These are phyloP conservation scores for Actenoides hombroni DNA, from an alignment of 2,113 vertebrate species.

Conservation along the genomic window DNA sequence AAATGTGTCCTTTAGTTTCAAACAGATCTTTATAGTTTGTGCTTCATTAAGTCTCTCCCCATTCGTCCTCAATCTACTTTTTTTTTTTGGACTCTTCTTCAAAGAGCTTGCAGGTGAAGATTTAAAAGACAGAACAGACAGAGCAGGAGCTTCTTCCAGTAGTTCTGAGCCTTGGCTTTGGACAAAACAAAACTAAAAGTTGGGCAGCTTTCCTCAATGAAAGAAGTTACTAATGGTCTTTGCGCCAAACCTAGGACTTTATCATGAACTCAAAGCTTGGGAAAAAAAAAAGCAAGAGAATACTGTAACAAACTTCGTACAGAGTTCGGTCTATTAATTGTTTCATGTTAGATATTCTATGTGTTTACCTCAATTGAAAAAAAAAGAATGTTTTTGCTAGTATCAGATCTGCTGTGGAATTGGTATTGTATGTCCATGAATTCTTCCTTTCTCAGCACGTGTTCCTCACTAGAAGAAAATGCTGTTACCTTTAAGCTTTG, in stretches of 20 bases:
- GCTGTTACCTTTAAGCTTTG: conserved; percentile 99
- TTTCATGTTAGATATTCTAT: conserved; percentile 99
- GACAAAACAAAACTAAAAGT: conserved; percentile 77
- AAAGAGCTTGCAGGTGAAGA: conserved; percentile 90
- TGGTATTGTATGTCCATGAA: conserved; percentile 99
- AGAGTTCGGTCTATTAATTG: conserved; percentile 99
- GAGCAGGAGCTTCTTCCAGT: conserved; percentile 86
- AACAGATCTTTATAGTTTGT: conserved; percentile 88
- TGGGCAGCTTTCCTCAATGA: conserved; percentile 81
- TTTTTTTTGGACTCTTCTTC: conserved; percentile 84
- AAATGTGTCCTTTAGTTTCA: conserved; percentile 93
- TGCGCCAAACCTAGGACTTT: conserved; percentile 89
- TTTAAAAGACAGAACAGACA: conserved; percentile 85
- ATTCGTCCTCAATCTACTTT: conserved; percentile 48
- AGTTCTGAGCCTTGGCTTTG: conserved; percentile 86
- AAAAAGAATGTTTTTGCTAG: conserved; percentile 99
- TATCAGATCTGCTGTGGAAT: conserved; percentile 99
- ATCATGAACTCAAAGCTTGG: conserved; percentile 87
- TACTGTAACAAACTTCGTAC: conserved; percentile 99
- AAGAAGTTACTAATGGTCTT: conserved; percentile 85
- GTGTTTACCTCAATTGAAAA: conserved; percentile 99
- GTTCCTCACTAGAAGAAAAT: conserved; percentile 99
- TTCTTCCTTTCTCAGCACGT: conserved; percentile 99
- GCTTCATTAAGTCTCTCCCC: conserved; percentile 86
- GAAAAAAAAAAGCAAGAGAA: conserved; percentile 85